Evolutionary conservation across 2,888 invertebrate species (phyloP).

Genomic region (Panzeria rudis): DNA sequence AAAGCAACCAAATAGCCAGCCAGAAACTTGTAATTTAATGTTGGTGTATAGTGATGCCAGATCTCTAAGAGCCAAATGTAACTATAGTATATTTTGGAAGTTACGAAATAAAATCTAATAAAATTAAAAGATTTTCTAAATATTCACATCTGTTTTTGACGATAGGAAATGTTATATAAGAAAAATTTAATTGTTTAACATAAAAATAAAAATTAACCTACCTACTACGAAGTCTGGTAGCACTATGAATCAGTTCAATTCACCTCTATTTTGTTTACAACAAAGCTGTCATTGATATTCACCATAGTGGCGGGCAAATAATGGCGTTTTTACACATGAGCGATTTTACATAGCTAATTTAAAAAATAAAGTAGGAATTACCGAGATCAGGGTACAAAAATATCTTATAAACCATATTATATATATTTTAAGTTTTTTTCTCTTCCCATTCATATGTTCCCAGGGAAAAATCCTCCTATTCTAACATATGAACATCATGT

Average conservation of each 20-base stretch:
- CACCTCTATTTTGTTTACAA: conserved; percentile 48
- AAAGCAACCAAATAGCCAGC: conserved; percentile 58
- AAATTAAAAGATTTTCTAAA: no score
- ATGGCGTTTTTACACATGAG: conserved; percentile 18
- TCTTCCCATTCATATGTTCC: no score
- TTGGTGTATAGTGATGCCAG: conserved; percentile 52
- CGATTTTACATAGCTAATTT: background rate
- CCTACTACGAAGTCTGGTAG: background rate
- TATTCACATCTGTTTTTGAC: background rate
- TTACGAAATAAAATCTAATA: background rate
- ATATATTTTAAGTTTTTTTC: no score
- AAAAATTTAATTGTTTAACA: background rate
- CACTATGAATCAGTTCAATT: background rate
- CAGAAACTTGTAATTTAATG: conserved; percentile 64
- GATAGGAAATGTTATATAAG: background rate
- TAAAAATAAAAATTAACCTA: background rate
- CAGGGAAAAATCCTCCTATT: no score
- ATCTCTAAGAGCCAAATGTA: background rate
- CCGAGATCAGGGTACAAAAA: background rate
- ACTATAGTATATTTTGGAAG: background rate
- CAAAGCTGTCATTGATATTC: conserved; percentile 25
- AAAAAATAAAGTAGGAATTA: background rate
- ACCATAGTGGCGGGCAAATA: conserved; percentile 40
- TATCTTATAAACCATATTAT: no score
- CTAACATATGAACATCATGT: no score